A percentile compares a stretch with the other conserved stretches of the same genome.
Evolutionary conservation across 92 coral and sea anemone species (phyloP).

Genomic region (Muricea muricata): DNA sequence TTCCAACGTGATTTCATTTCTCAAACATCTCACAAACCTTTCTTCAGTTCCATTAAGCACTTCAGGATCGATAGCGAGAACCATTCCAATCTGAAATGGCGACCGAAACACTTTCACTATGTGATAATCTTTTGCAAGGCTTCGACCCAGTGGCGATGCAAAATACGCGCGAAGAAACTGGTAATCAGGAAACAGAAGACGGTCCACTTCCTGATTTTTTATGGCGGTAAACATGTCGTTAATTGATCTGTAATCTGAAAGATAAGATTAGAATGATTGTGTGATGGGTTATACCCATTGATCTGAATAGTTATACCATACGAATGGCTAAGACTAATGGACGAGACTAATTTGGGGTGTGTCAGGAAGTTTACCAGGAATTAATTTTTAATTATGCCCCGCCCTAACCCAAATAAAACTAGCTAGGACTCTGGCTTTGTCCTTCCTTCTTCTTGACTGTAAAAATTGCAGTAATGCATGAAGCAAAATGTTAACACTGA

Average conservation of each 20-base stretch:
- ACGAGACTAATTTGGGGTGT: no score
- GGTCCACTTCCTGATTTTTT: neutral
- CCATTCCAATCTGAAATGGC: slow-evolving; percentile 29
- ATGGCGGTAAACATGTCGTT: neutral
- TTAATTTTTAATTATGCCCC: no score
- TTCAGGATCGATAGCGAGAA: neutral
- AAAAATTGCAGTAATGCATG: no score
- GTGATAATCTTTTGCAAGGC: neutral
- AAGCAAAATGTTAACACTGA: no score
- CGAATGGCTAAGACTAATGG: no score
- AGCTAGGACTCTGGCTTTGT: no score
- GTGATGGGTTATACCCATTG: neutral
- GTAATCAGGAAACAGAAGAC: slow-evolving; percentile 4
- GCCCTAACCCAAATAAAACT: no score
- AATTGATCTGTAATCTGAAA: neutral
- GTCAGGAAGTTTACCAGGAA: no score
- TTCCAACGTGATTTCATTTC: neutral
- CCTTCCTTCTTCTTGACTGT: no score
- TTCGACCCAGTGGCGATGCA: neutral
- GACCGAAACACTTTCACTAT: neutral
- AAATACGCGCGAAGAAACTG: neutral
- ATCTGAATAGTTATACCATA: neutral
- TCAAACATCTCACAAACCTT: slow-evolving; percentile 6
- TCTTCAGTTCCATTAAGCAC: neutral
- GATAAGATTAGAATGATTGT: neutral